Conservation (phyloP, 2,888 invertebrate genomes). For the Cacoxenus indagator region DNA sequence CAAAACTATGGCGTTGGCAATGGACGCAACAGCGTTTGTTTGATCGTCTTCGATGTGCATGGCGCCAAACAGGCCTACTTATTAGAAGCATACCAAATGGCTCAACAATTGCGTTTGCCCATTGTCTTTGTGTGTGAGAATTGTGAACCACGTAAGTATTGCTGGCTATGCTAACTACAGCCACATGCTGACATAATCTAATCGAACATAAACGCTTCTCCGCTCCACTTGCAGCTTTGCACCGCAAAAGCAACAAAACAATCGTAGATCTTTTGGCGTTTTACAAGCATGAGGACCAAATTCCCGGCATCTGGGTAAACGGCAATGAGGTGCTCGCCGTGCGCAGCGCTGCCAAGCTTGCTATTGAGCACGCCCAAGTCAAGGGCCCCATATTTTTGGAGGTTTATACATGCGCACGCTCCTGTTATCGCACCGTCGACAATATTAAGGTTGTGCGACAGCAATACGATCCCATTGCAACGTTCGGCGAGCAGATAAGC, state of each 20-base stretch:
- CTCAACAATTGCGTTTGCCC: neutral
- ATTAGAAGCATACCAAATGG: neutral
- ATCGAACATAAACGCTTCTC: neutral
- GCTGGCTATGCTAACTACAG: too few relatives aligned
- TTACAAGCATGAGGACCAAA: neutral
- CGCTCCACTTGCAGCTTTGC: too few relatives aligned
- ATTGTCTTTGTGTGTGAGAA: neutral
- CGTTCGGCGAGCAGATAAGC: neutral
- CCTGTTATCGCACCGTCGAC: neutral
- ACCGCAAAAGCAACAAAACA: too few relatives aligned
- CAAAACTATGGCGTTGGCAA: neutral
- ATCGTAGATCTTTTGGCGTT: neutral
- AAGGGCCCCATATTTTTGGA: neutral
- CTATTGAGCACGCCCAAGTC: neutral
- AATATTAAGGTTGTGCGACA: neutral
- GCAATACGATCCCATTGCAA: neutral
- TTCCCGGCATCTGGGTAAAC: neutral
- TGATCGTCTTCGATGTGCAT: neutral
- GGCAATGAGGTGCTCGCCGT: neutral
- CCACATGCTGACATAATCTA: too few relatives aligned
- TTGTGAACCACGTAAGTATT: neutral
- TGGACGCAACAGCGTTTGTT: neutral
- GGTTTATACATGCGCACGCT: neutral
- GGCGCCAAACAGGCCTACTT: neutral
- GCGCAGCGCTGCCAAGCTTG: neutral